Conservation (phyloP, 2,888 invertebrate species). For the Acrobasis repandana region DNA sequence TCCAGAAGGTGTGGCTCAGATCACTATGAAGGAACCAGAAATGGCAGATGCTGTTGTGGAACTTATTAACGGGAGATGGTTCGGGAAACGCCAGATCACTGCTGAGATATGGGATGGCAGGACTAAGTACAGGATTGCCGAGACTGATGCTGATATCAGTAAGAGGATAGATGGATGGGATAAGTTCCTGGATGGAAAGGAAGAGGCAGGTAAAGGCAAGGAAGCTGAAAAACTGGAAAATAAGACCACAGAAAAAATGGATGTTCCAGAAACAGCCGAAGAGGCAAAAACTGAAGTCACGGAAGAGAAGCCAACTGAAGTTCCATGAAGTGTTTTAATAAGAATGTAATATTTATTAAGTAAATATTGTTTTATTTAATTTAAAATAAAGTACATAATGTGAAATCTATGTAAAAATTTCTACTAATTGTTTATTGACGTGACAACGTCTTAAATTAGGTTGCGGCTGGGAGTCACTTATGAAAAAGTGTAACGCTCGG, state of each 20-base stretch:
- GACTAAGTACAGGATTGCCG: slow-evolving; percentile 94
- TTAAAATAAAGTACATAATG: not conserved
- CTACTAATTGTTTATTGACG: too few species aligned
- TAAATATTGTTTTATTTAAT: not conserved
- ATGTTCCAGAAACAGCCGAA: not conserved
- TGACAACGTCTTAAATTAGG: too few species aligned
- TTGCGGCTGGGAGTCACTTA: too few species aligned
- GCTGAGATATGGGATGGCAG: slow-evolving; percentile 98
- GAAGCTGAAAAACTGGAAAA: slow-evolving; percentile 23
- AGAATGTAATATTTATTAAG: not conserved
- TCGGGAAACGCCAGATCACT: slow-evolving; percentile 91
- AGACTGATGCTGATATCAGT: slow-evolving; percentile 93
- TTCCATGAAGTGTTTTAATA: not conserved
- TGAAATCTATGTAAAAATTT: not conserved
- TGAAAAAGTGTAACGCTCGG: too few species aligned
- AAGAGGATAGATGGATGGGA: slow-evolving; percentile 94
- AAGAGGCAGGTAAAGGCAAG: slow-evolving; percentile 40
- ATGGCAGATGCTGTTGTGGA: slow-evolving; percentile 95
- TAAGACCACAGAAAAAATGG: slow-evolving; percentile 19
- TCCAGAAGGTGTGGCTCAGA: slow-evolving; percentile 96
- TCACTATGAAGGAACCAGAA: slow-evolving; percentile 94
- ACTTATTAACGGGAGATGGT: slow-evolving; percentile 94
- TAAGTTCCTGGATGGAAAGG: slow-evolving; percentile 87
- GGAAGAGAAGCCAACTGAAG: not conserved
- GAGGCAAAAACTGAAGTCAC: slow-evolving; percentile 18